Evolutionary conservation across 2,113 vertebrate genomes (phyloP), one percentile per base, ranked within the genome.

Genomic region (Bungarus multicinctus): DNA sequence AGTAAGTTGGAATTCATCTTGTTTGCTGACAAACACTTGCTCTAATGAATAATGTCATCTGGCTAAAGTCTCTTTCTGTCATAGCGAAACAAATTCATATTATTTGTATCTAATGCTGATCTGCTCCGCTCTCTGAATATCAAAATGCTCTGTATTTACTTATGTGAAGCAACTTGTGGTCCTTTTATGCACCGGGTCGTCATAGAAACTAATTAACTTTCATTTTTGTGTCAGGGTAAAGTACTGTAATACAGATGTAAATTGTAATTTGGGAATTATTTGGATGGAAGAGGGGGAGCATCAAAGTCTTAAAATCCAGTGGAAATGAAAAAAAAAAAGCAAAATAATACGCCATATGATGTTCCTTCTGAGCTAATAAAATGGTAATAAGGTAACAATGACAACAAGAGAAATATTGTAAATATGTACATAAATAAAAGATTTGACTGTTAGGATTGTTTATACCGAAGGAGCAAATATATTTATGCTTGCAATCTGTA

Each of bases 131-230:
- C 90, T 87, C 92, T 96, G 97, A 97, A 97, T 97, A 96, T 95
- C 97, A 97, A 97, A 94, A 96, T 97, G 93, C 91, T 95, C 97
- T 96, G 90, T 97, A 97, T 97, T 97, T 97, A 96, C 95, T 95
- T 97, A 97, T 94, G 94, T 96, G 95, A 97, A 97, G 96, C 96
- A 97, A 97, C 94, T 96, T 95, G 93, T 95, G 93, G 95, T 97
- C 95, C 95, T 97, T 97, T 98, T 96, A 97, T 97, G 97, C 97
- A 97, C 96, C 94, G 96, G 96, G 97, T 98, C 96, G 91, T 97
- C 96, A 97, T 98, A 98, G 97, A 98, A 97, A 98, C 97, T 97
- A 97, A 97, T 98, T 98, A 97, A 98, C 96, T 98, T 97, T 97
- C 96, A 97, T 98, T 98, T 97, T 95, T 97, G 89, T 97, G 96